Conservation (phyloP, 2,113 vertebrate genomes). For the Jacana jacana region DNA sequence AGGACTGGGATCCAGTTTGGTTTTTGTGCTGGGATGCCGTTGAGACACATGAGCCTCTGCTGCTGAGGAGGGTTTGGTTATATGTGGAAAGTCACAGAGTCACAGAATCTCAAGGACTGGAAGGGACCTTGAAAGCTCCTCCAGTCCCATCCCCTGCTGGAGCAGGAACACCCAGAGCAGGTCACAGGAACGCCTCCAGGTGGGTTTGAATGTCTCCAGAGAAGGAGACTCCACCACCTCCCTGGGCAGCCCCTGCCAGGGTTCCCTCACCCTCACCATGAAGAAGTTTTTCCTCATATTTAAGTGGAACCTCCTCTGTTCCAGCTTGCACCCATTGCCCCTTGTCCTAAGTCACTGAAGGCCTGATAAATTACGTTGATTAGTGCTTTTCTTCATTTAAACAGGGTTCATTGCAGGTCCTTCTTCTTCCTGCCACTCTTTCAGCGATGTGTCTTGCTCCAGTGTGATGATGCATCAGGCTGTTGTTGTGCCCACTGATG, state of each 20-base stretch:
- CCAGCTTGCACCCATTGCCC: too few species aligned
- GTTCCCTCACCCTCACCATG: too few species aligned
- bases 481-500: background rate
- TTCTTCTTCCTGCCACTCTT: background rate
- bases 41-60: background rate
- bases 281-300: too few species aligned
- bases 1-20: background rate
- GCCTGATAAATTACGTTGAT: background rate
- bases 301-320: too few species aligned
- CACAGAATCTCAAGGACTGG: too few species aligned
- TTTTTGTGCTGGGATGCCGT: background rate
- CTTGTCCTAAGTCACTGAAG: background rate
- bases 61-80: background rate
- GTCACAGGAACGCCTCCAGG: too few species aligned
- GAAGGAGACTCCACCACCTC: too few species aligned
- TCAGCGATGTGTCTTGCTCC: rapidly evolving
- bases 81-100: background rate
- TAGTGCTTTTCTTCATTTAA: background rate
- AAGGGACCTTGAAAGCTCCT: too few species aligned
- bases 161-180: too few species aligned
- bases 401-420: background rate
- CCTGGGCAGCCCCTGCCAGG: too few species aligned
- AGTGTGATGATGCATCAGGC: rapidly evolving
- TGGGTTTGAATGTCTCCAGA: too few species aligned
- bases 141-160: too few species aligned